phyloP scores from a whole-genome alignment of 92 coral and sea anemone genomes.

The Hydrozoanthus gracilis region DNA sequence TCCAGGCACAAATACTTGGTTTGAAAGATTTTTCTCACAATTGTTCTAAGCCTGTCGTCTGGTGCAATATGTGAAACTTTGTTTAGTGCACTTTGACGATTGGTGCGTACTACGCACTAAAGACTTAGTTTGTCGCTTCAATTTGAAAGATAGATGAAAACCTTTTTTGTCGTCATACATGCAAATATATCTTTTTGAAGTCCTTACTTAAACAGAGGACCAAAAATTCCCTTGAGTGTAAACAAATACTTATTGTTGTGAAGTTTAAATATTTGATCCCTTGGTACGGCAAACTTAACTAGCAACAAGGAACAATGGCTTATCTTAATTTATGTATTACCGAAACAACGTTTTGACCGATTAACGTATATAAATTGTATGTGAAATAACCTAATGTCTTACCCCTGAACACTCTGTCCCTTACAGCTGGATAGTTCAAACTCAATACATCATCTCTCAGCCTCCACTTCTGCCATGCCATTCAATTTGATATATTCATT shows the following conservation, averaged over 20 bases:
- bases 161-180: neutral
- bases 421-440: neutral
- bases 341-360: neutral
- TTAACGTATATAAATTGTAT: neutral
- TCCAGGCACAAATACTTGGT: neutral
- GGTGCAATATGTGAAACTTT: neutral
- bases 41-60: conserved; percentile 21
- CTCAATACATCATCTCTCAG: conserved; percentile 24
- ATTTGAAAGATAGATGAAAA: neutral
- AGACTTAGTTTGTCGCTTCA: neutral
- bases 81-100: neutral
- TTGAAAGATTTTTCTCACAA: neutral
- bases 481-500: conserved; percentile 30
- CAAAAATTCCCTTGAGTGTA: too few relatives aligned
- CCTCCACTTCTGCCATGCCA: conserved; percentile 29
- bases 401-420: neutral
- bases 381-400: neutral
- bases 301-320: neutral
- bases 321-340: neutral
- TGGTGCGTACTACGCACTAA: neutral
- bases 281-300: too few relatives aligned
- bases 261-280: neutral
- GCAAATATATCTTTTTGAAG: neutral
- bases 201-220: too few relatives aligned
- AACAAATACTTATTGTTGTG: neutral